Base-by-base conservation (phyloP, 1,140 invertebrate genomes). In the Phenacoccus solenopsis region DNA sequence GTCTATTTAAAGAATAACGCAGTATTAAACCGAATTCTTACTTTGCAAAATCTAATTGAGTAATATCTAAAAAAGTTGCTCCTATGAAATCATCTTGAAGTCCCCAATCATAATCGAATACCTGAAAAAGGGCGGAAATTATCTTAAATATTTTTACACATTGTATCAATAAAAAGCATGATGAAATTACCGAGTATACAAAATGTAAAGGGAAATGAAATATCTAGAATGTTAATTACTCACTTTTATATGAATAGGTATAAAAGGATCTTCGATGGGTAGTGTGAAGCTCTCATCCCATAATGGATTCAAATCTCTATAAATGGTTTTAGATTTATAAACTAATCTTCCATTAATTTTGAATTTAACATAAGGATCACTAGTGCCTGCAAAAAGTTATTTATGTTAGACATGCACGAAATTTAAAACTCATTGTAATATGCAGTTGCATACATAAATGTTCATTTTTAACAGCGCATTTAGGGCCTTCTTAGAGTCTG, bases 361-460 rank as follows among this genome's bases (percentile, higher is more conserved):
- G 80, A 99, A 97, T 83, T 98, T 98, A 67, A 98, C 95, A 79
- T 98, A 98, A 12, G 96, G 96, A 84, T 99, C 96, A 79, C 94
- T 98, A 32, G 93, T 90, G 72, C 94, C 95, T 94, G 82, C 12
- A 67, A 57, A 64, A 25, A 67, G 20, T n/a, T n/a, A n/a, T n/a
- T n/a, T n/a, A n/a, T n/a, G n/a, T n/a, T n/a, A n/a, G n/a, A n/a
- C n/a, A n/a, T n/a, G n/a, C n/a, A n/a, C n/a, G n/a, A n/a, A n/a
- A n/a, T n/a, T n/a, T n/a, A n/a, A n/a, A n/a, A n/a, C n/a, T n/a
- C n/a, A n/a, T n/a, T n/a, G n/a, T n/a, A n/a, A n/a, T n/a, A n/a
- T n/a, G n/a, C n/a, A n/a, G n/a, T n/a, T n/a, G n/a, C n/a, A n/a
- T 38, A 38, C 32, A 10, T 38, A 38, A 38, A 38, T 38, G 32